A percentile compares a stretch with the other conserved stretches of the same genome.
Evolutionary conservation across 2,797 vertebrate species (phyloP).

Genomic region (Enteromius paludinosus): DNA sequence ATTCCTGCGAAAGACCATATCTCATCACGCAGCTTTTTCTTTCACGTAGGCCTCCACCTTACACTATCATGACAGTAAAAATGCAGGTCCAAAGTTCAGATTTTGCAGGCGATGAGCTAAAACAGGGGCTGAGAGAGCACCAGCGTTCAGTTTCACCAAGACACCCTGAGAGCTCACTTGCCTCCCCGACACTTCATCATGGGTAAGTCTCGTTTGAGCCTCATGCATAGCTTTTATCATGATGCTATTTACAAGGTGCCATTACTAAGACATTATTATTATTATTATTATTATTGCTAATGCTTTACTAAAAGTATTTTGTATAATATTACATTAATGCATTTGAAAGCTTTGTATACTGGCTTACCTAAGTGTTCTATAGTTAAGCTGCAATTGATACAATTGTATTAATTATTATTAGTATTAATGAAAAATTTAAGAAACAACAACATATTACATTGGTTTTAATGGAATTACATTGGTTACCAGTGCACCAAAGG

Average conservation of each 20-base stretch:
- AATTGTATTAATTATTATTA: no score
- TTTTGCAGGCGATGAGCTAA: slow-evolving; percentile 52
- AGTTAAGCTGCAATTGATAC: no score
- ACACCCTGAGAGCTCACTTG: slow-evolving; percentile 51
- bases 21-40: background rate
- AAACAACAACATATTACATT: no score
- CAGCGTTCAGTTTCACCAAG: slow-evolving; percentile 56
- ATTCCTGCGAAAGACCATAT: slow-evolving; percentile 4
- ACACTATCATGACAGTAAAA: slow-evolving; percentile 45
- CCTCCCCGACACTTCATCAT: background rate
- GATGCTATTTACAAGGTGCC: background rate
- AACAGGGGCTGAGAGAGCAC: background rate
- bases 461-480: no score
- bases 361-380: no score
- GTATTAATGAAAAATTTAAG: no score
- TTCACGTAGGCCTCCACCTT: background rate
- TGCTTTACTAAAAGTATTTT: no score
- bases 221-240: background rate
- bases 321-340: background rate
- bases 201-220: slow-evolving; percentile 43
- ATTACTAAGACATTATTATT: background rate
- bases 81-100: slow-evolving; percentile 70
- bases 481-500: no score
- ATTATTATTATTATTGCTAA: background rate
- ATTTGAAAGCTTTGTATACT: background rate